These are phyloP conservation scores for Sarcophaga variegata DNA, from an alignment of 2,888 invertebrate genomes.

Conservation along the genomic window DNA sequence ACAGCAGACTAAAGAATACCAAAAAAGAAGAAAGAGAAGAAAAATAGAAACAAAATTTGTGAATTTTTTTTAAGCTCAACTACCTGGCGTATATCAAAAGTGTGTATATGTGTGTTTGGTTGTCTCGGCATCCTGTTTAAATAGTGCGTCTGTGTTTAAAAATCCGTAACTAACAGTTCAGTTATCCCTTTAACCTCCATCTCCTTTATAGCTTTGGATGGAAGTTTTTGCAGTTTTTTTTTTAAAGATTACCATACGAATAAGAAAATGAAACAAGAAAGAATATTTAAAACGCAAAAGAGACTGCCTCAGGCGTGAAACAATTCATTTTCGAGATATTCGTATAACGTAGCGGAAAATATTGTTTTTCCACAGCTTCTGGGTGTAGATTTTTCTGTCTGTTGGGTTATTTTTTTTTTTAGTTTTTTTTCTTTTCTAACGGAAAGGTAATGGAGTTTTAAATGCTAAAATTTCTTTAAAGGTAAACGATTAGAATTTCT, in stretches of 20 bases:
- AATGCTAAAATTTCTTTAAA: slow-evolving; percentile 2
- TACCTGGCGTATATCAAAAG: neutral
- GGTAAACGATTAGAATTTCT: too few relatives aligned
- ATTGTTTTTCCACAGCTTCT: slow-evolving; percentile 62
- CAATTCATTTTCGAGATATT: slow-evolving; percentile 56
- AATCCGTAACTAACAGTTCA: slow-evolving; percentile 58
- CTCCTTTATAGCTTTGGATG: neutral
- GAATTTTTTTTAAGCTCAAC: neutral
- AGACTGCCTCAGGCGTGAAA: slow-evolving; percentile 54
- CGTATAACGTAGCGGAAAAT: slow-evolving; percentile 64
- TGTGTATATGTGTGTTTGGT: neutral
- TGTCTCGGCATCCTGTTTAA: slow-evolving; percentile 11
- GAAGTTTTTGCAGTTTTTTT: neutral
- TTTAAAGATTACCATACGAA: slow-evolving; percentile 15
- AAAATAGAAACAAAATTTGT: neutral
- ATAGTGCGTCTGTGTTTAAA: slow-evolving; percentile 44
- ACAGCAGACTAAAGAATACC: slow-evolving; percentile 14
- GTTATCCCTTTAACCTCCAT: slow-evolving; percentile 7
- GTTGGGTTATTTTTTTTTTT: neutral
- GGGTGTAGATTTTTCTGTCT: slow-evolving; percentile 28
- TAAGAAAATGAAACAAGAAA: neutral
- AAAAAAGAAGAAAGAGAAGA: neutral
- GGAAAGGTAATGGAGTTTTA: neutral
- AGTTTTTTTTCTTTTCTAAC: neutral
- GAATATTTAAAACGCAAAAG: slow-evolving; percentile 12